Evolutionary conservation across 2,797 vertebrate genomes (phyloP).

Genomic region (Sarcoramphus papa): DNA sequence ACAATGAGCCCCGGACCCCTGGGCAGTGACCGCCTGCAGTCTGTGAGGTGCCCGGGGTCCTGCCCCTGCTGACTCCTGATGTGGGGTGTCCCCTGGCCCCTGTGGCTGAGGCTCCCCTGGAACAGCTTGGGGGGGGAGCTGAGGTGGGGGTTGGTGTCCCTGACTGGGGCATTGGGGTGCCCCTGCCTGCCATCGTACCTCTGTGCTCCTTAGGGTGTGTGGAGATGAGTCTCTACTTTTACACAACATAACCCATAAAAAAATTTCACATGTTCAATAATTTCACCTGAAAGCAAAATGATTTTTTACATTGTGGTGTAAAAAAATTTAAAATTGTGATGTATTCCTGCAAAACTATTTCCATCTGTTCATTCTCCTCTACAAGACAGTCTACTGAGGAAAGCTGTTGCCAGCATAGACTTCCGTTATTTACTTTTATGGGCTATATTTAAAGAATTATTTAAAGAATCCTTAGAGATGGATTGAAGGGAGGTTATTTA

Average conservation of each 20-base stretch:
- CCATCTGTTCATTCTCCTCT: neutral
- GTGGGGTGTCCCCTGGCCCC: neutral
- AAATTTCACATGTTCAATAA: neutral
- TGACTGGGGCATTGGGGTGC: neutral
- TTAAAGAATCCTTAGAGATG: neutral
- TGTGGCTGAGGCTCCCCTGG: neutral
- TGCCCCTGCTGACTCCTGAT: too few species aligned
- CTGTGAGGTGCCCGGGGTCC: neutral
- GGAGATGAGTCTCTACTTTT: neutral
- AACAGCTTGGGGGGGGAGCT: rapidly evolving
- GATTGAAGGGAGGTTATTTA: neutral
- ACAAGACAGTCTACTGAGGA: neutral
- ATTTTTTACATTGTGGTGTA: neutral
- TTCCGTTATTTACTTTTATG: neutral
- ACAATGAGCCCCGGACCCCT: neutral
- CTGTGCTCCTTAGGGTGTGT: neutral
- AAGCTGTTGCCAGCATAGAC: neutral
- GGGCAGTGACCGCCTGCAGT: too few species aligned
- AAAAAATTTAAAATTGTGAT: too few species aligned
- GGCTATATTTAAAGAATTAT: neutral
- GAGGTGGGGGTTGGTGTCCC: too few species aligned
- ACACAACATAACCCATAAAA: neutral
- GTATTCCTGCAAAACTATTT: neutral
- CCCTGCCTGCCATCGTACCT: neutral
- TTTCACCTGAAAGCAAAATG: neutral